phyloP scores from a whole-genome alignment of 2,888 invertebrate species.

The Sclerodermus sp. region DNA sequence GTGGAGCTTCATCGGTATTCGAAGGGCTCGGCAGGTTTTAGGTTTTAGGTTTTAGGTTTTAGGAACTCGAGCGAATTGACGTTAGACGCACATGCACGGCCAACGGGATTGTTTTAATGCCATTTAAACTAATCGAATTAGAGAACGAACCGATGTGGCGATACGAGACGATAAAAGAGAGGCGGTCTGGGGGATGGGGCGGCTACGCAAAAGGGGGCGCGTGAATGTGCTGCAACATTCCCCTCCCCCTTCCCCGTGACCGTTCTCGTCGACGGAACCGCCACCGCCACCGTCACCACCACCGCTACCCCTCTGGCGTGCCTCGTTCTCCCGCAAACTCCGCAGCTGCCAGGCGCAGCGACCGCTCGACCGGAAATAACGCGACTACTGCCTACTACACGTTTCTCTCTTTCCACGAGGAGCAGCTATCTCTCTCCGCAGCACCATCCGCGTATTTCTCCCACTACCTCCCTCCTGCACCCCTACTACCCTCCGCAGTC shows the following conservation, averaged over 20 bases:
- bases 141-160: conserved; percentile 54
- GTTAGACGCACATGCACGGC: not conserved
- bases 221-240: conserved; percentile 45
- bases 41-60: no score
- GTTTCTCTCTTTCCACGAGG: conserved; percentile 33
- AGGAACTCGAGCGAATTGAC: not conserved
- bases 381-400: conserved; percentile 57
- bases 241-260: conserved; percentile 29
- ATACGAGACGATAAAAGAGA: conserved; percentile 45
- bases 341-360: conserved; percentile 58
- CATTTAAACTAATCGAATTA: conserved; percentile 66
- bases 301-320: not conserved
- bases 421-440: conserved; percentile 13
- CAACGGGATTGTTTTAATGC: conserved; percentile 65
- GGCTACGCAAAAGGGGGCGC: conserved; percentile 29
- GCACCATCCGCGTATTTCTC: conserved; percentile 8
- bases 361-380: conserved; percentile 57
- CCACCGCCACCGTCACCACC: conserved; percentile 5
- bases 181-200: conserved; percentile 21
- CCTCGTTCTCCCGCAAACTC: conserved; percentile 48
- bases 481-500: conserved; percentile 18
- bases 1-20: no score
- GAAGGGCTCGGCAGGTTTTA: no score
- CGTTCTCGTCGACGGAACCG: conserved; percentile 13
- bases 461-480: conserved; percentile 17